Percentiles rank a stretch among this genome's conserved stretches.
These are phyloP conservation scores for Digitonthophagus gazella DNA, from an alignment of 2,888 invertebrate species.

Conservation along the genomic window DNA sequence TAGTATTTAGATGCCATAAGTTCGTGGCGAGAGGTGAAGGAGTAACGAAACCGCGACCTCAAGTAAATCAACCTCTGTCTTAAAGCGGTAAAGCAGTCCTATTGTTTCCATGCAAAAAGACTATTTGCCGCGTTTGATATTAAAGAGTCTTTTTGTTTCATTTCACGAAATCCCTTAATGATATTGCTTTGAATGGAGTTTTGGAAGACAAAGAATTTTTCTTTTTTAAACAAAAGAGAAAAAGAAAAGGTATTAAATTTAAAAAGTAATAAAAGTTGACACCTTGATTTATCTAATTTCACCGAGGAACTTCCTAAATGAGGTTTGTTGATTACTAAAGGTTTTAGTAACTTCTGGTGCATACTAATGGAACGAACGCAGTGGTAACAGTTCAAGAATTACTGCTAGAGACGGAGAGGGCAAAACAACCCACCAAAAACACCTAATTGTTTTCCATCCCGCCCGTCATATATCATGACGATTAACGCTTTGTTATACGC, in stretches of 20 bases:
- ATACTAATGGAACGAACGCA: neutral
- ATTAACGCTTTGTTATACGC: neutral
- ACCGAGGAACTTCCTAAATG: neutral
- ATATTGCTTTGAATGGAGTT: neutral
- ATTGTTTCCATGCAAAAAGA: neutral
- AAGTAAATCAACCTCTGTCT: neutral
- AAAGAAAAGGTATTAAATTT: neutral
- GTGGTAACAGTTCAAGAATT: neutral
- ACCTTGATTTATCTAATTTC: neutral
- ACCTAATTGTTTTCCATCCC: neutral
- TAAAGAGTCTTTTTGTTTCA: neutral
- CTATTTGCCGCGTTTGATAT: neutral
- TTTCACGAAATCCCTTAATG: neutral
- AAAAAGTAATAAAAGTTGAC: neutral
- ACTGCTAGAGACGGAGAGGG: neutral
- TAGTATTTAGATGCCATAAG: conserved; percentile 3
- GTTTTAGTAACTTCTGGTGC: neutral
- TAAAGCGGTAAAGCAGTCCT: neutral
- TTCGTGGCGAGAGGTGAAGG: neutral
- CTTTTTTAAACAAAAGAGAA: neutral
- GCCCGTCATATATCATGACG: neutral
- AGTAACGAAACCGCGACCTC: neutral
- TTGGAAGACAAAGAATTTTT: neutral
- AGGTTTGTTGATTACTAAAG: neutral
- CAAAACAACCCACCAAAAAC: neutral